These are phyloP conservation scores for Brachyrhaphis roseni DNA, from an alignment of 2,797 vertebrate species.

Conservation along the genomic window DNA sequence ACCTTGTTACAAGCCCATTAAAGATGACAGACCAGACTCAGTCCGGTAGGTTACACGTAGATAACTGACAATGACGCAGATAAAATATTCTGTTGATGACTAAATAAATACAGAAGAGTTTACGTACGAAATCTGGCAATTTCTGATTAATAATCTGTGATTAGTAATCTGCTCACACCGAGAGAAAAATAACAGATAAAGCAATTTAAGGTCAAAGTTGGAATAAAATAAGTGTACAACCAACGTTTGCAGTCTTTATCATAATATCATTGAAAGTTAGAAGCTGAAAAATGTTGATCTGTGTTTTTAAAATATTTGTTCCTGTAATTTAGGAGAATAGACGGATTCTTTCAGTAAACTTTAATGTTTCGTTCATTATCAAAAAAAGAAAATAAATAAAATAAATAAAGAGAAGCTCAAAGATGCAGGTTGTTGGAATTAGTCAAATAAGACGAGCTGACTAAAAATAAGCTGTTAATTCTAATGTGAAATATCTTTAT, in stretches of 20 bases:
- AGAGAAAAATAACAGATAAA: not conserved
- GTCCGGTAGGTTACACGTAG: conserved; percentile 56
- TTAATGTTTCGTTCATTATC: not conserved
- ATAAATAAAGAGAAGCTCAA: not conserved
- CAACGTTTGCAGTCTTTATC: not conserved
- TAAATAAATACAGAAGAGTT: not conserved
- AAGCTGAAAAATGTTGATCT: not conserved
- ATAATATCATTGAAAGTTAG: not conserved
- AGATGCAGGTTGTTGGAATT: not conserved
- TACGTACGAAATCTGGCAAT: not conserved
- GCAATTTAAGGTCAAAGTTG: not conserved
- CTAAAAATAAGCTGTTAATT: not conserved
- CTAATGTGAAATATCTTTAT: not conserved
- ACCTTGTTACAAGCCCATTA: conserved; percentile 74
- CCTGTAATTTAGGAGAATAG: not conserved
- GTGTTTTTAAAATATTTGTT: not conserved
- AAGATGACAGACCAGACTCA: conserved; percentile 55
- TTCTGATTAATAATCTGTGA: not conserved
- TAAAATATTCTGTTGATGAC: not conserved
- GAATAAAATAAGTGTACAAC: not conserved
- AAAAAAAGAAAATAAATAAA: not conserved
- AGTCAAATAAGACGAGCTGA: not conserved
- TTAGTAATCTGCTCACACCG: not conserved
- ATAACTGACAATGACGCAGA: not conserved
- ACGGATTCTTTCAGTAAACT: not conserved